Percentiles rank a stretch among this genome's conserved stretches.
Conservation (phyloP, 2,888 invertebrate species). For the Eupelmus urozonus region DNA sequence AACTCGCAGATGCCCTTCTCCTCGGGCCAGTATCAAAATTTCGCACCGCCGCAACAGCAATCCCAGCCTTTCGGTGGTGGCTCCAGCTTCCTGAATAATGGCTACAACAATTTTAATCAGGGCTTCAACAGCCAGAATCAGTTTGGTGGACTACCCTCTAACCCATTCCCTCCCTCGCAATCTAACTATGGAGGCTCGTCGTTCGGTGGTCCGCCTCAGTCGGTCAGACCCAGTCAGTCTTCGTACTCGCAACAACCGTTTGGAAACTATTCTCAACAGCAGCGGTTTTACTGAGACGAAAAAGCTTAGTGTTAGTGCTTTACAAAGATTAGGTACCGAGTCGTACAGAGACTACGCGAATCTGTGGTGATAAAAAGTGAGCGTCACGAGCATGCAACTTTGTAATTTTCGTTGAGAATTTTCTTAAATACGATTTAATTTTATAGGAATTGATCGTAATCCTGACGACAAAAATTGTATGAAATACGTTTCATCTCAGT, state of each 20-base stretch:
- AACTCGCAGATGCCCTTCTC: slow-evolving; percentile 60
- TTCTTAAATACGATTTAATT: slow-evolving; percentile 7
- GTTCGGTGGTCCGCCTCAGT: slow-evolving; percentile 60
- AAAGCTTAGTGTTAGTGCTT: slow-evolving; percentile 11
- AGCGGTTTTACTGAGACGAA: slow-evolving; percentile 71
- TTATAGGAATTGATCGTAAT: slow-evolving; percentile 6
- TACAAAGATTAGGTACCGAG: slow-evolving; percentile 19
- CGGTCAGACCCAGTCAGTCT: slow-evolving; percentile 58
- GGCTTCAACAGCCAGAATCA: slow-evolving; percentile 65
- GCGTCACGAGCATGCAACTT: slow-evolving; percentile 29
- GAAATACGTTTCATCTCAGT: slow-evolving; percentile 9
- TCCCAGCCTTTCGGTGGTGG: slow-evolving; percentile 64
- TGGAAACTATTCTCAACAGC: slow-evolving; percentile 71
- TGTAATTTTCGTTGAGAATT: slow-evolving; percentile 16
- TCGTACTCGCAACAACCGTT: slow-evolving; percentile 70
- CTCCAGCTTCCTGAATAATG: slow-evolving; percentile 71
- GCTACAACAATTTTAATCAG: slow-evolving; percentile 71
- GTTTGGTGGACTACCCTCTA: slow-evolving; percentile 60
- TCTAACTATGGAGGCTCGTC: slow-evolving; percentile 65
- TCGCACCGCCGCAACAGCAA: slow-evolving; percentile 61
- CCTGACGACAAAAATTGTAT: slow-evolving; percentile 16
- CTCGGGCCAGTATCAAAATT: slow-evolving; percentile 68
- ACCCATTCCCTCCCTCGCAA: slow-evolving; percentile 67
- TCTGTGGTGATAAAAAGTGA: slow-evolving; percentile 10
- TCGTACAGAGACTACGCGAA: slow-evolving; percentile 9